Evolutionary conservation across 2,797 vertebrate species (phyloP), one percentile per base, ranked within the genome.

Genomic region (Cichlasoma orientale): DNA sequence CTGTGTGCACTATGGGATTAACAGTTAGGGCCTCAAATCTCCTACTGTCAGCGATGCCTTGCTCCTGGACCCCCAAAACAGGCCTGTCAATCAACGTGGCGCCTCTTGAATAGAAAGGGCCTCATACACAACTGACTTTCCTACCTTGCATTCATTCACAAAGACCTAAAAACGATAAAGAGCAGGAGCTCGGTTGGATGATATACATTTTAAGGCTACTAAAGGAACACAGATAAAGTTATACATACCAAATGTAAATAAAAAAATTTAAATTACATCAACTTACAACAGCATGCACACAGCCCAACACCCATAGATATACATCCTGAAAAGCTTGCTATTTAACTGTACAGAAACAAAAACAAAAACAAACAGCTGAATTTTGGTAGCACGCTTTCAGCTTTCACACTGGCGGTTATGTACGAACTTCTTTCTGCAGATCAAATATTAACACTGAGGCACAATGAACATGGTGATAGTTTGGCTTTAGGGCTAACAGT

Each of bases 1-100:
- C 82, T 80, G 82, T 93, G 90, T 84, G 89, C 66, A 85, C 86
- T 73, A 84, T 87, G 84, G 88, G 91, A 92, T 94, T 92, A 95
- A 88, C 84, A 80, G 86, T 57, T 78, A 89, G 90, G 90, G 90
- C 86, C 87, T 92, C 85, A 82, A 79, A 76, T 88, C 92, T 91
- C 90, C 77, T 89, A 88, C 90, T 68, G 90, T 90, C 88, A 81
- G 66, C 77, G 78, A 87, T 74, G 82, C 76, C 82, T 79, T 76
- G 78, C 69, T 83, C 76, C 74, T 82, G 54, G 77, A 88, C 66
- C 79, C 78, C 74, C 38, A 70, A 74, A 81, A 89, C 61, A 63
- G 25, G 63, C 47, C 88, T 89, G 88, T 88, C 89, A 85, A 78
- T 92, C 91, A 92, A 79, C 10, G 33, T 66, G 33, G 41, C 7